Percentiles rank a stretch among this genome's conserved stretches.
Evolutionary conservation across 2,113 vertebrate species (phyloP).

Genomic region (Lates calcarifer): DNA sequence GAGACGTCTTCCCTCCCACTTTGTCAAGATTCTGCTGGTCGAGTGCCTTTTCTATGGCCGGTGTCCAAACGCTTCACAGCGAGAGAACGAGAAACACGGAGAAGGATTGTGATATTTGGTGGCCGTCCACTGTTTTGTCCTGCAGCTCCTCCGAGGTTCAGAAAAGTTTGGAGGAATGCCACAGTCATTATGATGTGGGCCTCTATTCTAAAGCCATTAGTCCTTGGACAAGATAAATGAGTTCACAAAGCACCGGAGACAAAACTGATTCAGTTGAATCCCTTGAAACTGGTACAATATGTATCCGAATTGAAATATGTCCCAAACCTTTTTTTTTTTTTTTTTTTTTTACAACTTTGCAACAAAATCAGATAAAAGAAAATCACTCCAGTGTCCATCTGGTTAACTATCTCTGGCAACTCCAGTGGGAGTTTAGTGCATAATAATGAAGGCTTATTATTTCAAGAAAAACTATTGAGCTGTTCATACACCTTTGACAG

Average conservation of each 20-base stretch:
- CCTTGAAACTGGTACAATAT: constrained; percentile 28
- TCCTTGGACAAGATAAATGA: constrained; percentile 36
- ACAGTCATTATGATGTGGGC: constrained; percentile 40
- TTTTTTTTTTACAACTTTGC: constrained; percentile 10
- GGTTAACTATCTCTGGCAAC: constrained; percentile 47
- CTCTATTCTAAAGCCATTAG: constrained; percentile 56
- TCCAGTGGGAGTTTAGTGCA: constrained; percentile 30
- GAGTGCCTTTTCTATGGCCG: constrained; percentile 52
- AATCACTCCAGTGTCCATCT: constrained; percentile 39
- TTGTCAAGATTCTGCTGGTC: constrained; percentile 45
- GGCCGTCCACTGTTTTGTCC: constrained; percentile 50
- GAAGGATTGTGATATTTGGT: constrained; percentile 53
- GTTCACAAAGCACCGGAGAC: constrained; percentile 30
- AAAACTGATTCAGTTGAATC: constrained; percentile 37
- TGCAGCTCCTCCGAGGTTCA: constrained; percentile 34
- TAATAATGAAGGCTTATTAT: constrained; percentile 53
- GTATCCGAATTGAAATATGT: constrained; percentile 32
- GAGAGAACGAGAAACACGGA: constrained; percentile 23
- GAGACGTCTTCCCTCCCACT: constrained; percentile 29
- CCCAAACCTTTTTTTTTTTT: constrained; percentile 12
- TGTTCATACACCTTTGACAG: constrained; percentile 51
- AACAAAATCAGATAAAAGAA: constrained; percentile 43
- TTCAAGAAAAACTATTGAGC: constrained; percentile 51
- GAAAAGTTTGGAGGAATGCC: constrained; percentile 61
- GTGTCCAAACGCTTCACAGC: constrained; percentile 52